These are phyloP conservation scores for Nibea coibor DNA, from an alignment of 2,113 vertebrate genomes.

Conservation along the genomic window DNA sequence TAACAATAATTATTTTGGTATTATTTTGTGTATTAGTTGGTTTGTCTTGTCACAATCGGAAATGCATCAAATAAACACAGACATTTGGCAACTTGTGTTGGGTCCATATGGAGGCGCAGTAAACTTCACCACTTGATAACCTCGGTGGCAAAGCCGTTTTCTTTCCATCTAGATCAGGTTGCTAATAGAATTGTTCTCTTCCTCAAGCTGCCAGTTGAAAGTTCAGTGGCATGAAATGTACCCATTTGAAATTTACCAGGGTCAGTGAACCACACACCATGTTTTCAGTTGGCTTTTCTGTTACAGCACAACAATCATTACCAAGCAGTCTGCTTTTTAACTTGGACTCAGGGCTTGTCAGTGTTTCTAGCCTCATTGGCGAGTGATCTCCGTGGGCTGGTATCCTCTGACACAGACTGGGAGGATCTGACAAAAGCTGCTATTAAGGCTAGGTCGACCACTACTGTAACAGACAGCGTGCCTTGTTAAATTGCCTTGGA, in stretches of 20 bases:
- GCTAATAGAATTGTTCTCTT: neutral
- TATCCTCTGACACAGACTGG: conserved; percentile 50
- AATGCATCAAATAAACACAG: neutral
- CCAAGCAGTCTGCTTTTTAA: conserved; percentile 4
- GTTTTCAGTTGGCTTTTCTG: conserved; percentile 13
- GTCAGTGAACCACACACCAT: neutral
- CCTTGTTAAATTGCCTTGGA: conserved; percentile 65
- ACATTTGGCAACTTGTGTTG: neutral
- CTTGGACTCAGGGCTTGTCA: conserved; percentile 33
- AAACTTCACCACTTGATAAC: neutral
- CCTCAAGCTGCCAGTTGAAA: neutral
- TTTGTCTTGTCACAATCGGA: neutral
- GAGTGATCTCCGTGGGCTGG: conserved; percentile 42
- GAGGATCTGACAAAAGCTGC: conserved; percentile 63
- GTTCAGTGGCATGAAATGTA: conserved; percentile 1
- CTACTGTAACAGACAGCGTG: conserved; percentile 64
- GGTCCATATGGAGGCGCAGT: neutral
- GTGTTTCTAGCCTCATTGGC: conserved; percentile 26
- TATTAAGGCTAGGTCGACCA: conserved; percentile 62
- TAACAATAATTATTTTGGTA: neutral
- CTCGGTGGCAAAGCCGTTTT: neutral
- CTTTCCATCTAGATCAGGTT: neutral
- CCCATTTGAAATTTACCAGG: neutral
- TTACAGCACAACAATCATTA: conserved; percentile 23
- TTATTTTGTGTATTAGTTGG: neutral